These are phyloP conservation scores for Doryteuthis pealeii DNA, from an alignment of 1,140 invertebrate species.

Conservation along the genomic window DNA sequence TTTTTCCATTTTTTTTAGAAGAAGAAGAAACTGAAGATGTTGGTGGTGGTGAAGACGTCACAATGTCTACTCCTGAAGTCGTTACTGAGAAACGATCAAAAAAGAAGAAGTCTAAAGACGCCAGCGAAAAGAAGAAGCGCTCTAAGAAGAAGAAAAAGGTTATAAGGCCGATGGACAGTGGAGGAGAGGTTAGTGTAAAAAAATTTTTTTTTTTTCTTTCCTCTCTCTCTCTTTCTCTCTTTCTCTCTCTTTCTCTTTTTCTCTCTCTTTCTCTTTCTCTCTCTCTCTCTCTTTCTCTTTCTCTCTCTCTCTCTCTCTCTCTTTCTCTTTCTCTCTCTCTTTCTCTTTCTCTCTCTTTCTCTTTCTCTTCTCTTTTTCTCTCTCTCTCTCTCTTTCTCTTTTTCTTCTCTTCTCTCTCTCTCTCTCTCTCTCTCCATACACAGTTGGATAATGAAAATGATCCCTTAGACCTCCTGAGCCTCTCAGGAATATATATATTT, in stretches of 20 bases:
- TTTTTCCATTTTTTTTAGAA: background rate
- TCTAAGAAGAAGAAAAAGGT: conserved; percentile 46
- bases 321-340: too few relatives aligned
- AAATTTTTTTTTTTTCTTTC: background rate
- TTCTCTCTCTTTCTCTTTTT: background rate
- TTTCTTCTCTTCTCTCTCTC: too few relatives aligned
- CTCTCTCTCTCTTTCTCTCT: background rate
- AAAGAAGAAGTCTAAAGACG: conserved; percentile 52
- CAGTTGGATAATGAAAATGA: too few relatives aligned
- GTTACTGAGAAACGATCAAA: conserved; percentile 45
- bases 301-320: too few relatives aligned
- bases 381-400: too few relatives aligned
- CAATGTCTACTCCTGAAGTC: conserved; percentile 12
- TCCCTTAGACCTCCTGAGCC: too few relatives aligned
- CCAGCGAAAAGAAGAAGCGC: conserved; percentile 45
- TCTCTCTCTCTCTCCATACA: too few relatives aligned
- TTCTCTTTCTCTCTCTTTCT: too few relatives aligned
- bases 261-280: background rate
- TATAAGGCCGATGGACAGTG: conserved; percentile 44
- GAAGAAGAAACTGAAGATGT: conserved; percentile 30
- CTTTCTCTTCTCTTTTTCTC: too few relatives aligned
- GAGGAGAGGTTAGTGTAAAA: conserved; percentile 26
- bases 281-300: background rate
- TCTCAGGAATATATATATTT: too few relatives aligned
- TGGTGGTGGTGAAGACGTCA: conserved; percentile 32